A percentile compares a stretch with the other conserved stretches of the same genome.
Evolutionary conservation across 2,888 invertebrate species (phyloP).

Genomic region (Ditylenchus weischeri): DNA sequence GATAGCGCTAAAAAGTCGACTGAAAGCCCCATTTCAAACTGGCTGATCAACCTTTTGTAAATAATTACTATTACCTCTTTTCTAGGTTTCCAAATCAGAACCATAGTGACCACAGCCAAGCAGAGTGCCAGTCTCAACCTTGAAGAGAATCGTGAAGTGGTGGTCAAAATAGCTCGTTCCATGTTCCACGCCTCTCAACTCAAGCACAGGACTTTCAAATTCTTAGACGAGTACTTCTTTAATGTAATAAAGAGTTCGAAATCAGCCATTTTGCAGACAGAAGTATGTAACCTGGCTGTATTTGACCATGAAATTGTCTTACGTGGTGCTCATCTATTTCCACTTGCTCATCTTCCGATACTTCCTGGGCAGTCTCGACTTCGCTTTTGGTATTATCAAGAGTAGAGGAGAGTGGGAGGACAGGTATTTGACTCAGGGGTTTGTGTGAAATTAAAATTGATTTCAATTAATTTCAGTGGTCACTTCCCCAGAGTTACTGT

Average conservation of each 20-base stretch:
- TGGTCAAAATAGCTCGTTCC: conserved; percentile 30
- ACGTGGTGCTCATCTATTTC: conserved; percentile 43
- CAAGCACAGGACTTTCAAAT: conserved; percentile 23
- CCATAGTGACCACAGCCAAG: conserved; percentile 31
- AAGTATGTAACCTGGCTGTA: conserved; percentile 43
- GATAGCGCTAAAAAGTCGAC: no score
- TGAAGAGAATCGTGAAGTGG: conserved; percentile 20
- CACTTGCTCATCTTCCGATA: conserved; percentile 35
- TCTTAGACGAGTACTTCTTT: conserved; percentile 22
- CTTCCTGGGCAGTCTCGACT: conserved; percentile 32
- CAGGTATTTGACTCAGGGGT: no score
- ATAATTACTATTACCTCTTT: background rate
- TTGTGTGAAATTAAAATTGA: background rate
- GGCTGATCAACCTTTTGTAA: no score
- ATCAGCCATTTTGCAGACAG: conserved; percentile 29
- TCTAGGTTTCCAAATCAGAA: conserved; percentile 37
- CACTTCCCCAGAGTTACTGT: conserved; percentile 40
- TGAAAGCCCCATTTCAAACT: no score
- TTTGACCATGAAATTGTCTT: conserved; percentile 53
- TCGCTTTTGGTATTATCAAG: conserved; percentile 29
- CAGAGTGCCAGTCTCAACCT: conserved; percentile 16
- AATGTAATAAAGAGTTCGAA: background rate
- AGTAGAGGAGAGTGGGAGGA: conserved; percentile 34
- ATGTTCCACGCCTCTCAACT: conserved; percentile 29
- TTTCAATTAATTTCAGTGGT: conserved; percentile 15